Percentiles rank a stretch among this genome's conserved stretches.
These are phyloP conservation scores for Delphinus delphis DNA, from an alignment of 2,113 vertebrate species.

Conservation along the genomic window DNA sequence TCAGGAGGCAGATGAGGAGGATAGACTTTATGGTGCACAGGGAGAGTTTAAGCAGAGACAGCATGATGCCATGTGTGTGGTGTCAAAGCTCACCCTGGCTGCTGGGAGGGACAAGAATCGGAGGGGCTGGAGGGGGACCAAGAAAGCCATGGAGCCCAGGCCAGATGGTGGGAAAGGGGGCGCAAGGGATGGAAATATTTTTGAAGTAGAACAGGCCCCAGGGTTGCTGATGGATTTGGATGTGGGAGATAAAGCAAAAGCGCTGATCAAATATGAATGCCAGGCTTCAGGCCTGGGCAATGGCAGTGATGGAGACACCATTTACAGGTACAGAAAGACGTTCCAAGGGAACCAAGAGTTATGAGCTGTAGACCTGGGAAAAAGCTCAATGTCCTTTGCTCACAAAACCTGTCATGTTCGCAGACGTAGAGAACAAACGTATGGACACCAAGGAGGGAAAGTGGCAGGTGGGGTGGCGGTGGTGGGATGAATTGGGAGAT, in stretches of 20 bases:
- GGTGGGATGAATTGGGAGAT: no score
- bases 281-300: background rate
- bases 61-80: background rate
- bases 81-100: background rate
- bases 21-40: background rate
- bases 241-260: background rate
- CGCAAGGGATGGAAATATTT: background rate
- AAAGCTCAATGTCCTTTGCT: background rate
- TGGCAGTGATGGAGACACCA: rapidly evolving
- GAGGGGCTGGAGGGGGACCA: background rate
- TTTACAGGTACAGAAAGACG: background rate
- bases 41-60: background rate
- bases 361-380: background rate
- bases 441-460: no score
- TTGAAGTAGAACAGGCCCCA: background rate
- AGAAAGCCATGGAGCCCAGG: background rate
- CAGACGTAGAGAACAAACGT: no score
- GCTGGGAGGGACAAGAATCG: background rate
- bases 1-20: background rate
- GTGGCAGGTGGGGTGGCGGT: no score
- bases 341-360: background rate
- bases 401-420: background rate
- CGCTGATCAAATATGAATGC: background rate
- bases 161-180: background rate
- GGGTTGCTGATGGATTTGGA: background rate